Base-by-base conservation (phyloP, 1,140 invertebrate species). In the Drosophila parabipectinata region DNA sequence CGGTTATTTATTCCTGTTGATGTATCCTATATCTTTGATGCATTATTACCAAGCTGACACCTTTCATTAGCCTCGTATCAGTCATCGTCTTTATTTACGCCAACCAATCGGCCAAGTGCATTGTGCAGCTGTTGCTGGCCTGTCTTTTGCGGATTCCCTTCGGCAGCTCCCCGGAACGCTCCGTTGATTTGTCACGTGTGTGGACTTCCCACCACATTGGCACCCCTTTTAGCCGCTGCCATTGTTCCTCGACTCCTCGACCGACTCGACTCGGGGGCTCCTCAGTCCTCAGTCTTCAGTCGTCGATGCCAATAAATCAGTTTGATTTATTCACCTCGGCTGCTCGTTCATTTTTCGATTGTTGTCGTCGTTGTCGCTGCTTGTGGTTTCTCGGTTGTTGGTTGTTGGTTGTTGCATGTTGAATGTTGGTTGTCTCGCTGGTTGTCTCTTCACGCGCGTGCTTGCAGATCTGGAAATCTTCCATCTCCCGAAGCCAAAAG, bases 261-360 rank as follows among this genome's bases (percentile, higher is more conserved):
- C 50, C 55, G 72, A 53, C 63, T 53, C 57, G 75, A 51, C 58
- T 47, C 57, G 67, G 54, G 54, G 63, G 71, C 57, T 76, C 61
- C 61, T 79, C 64, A 47, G 21, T 21, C 21, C 3, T 21, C 21
- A 21, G 21, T 76, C 61, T 58, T 79, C 64, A 47, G 81, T 71
- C 77, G 73, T 63, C 81, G 74, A 60, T 47, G 74, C 64, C 82
- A 85, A 87, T 87, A 87, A 87, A 87, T 87, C 82, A 87, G 77
- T 87, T 87, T 87, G 82, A 87, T 87, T 87, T 87, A 85, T 85
- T 87, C 55, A 81, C 77, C 82, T 81, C 69, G 58, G 63, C 72
- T 54, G 59, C 41, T 72, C 63, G 54, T 66, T 71, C 66, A 57
- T 77, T 76, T 77, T 74, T 50, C 78, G 73, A 81, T 83, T 79